Percentiles rank a stretch among this genome's conserved stretches.
These are phyloP conservation scores for Scartelaos histophorus DNA, from an alignment of 2,113 vertebrate genomes.

Conservation along the genomic window DNA sequence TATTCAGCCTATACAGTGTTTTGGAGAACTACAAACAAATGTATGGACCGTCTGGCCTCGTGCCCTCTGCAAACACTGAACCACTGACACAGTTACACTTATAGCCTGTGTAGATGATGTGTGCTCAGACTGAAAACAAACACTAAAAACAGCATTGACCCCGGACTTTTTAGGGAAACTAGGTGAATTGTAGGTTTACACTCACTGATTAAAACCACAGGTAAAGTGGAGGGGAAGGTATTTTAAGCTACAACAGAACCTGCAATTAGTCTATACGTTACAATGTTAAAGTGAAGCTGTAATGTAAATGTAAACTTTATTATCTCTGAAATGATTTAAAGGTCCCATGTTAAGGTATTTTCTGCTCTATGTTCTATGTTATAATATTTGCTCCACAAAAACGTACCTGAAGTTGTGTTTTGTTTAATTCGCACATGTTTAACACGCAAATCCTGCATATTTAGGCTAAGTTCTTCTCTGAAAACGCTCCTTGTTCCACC, in stretches of 20 bases:
- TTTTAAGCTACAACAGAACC: not conserved
- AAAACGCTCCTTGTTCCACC: too few species aligned
- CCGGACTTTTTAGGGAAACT: not conserved
- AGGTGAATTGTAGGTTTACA: not conserved
- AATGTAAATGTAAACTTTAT: not conserved
- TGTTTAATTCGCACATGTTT: too few species aligned
- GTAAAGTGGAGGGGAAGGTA: not conserved
- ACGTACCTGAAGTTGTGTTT: too few species aligned
- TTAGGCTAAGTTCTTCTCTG: too few species aligned
- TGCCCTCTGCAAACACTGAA: not conserved
- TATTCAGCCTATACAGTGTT: not conserved
- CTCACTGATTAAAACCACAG: too few species aligned
- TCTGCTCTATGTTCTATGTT: too few species aligned
- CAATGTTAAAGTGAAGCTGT: not conserved
- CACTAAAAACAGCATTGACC: not conserved
- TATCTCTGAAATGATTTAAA: too few species aligned
- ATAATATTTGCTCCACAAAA: too few species aligned
- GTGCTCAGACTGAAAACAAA: not conserved
- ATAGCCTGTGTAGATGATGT: not conserved
- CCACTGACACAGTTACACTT: not conserved
- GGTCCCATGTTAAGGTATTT: too few species aligned
- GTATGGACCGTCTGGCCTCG: not conserved
- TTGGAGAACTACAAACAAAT: not conserved
- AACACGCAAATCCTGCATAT: too few species aligned
- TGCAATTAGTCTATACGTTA: not conserved